A percentile compares a stretch with the other conserved stretches of the same genome.
phyloP scores from a whole-genome alignment of 2,113 vertebrate species.

The Thalassarche chlororhynchos region DNA sequence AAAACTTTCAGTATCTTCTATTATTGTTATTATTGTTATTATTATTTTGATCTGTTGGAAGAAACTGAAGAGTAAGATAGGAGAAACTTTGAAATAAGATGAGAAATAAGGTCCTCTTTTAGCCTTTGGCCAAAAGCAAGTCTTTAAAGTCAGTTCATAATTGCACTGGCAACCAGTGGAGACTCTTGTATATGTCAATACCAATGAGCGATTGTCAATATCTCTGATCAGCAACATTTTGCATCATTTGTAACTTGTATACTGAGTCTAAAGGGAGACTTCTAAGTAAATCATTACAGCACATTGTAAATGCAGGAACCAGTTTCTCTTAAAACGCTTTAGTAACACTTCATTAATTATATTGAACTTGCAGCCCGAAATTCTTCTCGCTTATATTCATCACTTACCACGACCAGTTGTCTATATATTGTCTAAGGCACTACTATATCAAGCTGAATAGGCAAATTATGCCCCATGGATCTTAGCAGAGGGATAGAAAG shows the following conservation, averaged over 20 bases:
- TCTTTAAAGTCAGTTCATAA: slow-evolving; percentile 61
- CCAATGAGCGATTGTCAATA: slow-evolving; percentile 69
- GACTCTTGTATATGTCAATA: slow-evolving; percentile 56
- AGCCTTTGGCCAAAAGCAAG: slow-evolving; percentile 25
- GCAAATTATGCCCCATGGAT: slow-evolving; percentile 26
- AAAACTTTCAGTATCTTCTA: not conserved
- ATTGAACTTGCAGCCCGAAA: slow-evolving; percentile 61
- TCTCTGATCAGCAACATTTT: slow-evolving; percentile 66
- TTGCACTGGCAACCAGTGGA: slow-evolving; percentile 18
- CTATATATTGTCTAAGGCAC: slow-evolving; percentile 49
- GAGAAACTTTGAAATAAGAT: not conserved
- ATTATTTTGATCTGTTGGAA: not conserved
- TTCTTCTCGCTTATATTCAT: slow-evolving; percentile 55
- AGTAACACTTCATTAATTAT: slow-evolving; percentile 74
- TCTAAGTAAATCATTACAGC: slow-evolving; percentile 67
- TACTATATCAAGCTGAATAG: slow-evolving; percentile 32
- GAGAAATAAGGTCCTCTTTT: not conserved
- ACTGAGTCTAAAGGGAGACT: slow-evolving; percentile 50
- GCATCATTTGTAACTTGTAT: slow-evolving; percentile 69
- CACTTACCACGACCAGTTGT: slow-evolving; percentile 27
- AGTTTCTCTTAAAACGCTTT: slow-evolving; percentile 57
- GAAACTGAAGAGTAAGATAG: not conserved
- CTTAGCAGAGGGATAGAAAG: not conserved
- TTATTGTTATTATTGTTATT: not conserved
- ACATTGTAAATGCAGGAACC: slow-evolving; percentile 64